phyloP scores from a whole-genome alignment of 1,140 invertebrate species.

The Platyura marginata region DNA sequence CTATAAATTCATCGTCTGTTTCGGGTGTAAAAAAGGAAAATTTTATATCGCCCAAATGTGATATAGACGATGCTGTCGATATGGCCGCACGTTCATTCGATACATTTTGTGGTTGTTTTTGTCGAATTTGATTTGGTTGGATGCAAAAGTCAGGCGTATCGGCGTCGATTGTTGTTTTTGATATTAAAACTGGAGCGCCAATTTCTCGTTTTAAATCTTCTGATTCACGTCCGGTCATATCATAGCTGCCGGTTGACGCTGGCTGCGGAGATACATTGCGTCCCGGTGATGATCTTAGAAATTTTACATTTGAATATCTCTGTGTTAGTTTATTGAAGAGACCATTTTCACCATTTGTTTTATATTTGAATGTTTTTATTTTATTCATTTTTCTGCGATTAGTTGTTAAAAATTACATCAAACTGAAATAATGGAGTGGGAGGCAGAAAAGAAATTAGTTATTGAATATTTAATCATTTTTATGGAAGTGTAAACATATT shows the following conservation, averaged over 20 bases:
- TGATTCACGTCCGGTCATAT: slow-evolving; percentile 20
- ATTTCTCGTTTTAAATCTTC: slow-evolving; percentile 22
- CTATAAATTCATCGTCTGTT: not conserved
- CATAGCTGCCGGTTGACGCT: slow-evolving; percentile 16
- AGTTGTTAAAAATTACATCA: no score
- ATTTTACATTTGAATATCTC: slow-evolving; percentile 16
- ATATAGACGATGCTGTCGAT: not conserved
- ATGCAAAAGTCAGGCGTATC: slow-evolving; percentile 12
- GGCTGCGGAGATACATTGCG: slow-evolving; percentile 12
- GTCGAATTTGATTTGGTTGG: not conserved
- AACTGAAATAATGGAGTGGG: no score
- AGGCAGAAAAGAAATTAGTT: no score
- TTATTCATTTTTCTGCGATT: slow-evolving; percentile 22
- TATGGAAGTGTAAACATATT: no score
- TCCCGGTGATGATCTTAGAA: slow-evolving; percentile 12
- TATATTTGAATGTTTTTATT: slow-evolving; percentile 19
- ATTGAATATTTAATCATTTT: no score
- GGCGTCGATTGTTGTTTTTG: slow-evolving; percentile 19
- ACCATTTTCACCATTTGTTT: slow-evolving; percentile 10
- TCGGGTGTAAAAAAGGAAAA: not conserved
- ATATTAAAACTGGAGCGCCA: slow-evolving; percentile 21
- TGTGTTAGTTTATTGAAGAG: slow-evolving; percentile 17
- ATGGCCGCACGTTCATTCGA: no score
- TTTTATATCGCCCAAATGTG: not conserved
- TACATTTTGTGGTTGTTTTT: not conserved